A percentile compares a stretch with the other conserved stretches of the same genome.
phyloP scores from a whole-genome alignment of 2,888 invertebrate species.

The Danaus chrysippus region DNA sequence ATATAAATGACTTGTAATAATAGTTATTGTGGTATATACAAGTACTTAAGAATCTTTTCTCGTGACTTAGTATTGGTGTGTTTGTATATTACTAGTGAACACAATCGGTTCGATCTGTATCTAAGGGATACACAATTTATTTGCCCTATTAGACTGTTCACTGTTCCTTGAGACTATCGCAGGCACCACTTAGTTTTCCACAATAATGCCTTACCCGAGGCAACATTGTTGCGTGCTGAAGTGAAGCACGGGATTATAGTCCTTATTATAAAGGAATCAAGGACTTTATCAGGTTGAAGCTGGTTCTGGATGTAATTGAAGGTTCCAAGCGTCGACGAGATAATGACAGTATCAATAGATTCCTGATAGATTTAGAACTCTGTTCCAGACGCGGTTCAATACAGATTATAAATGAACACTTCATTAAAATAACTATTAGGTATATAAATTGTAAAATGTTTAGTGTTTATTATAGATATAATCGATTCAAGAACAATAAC shows the following conservation, averaged over 20 bases:
- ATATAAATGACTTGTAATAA: too few relatives aligned
- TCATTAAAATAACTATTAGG: background rate
- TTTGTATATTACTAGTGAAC: background rate
- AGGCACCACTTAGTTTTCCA: background rate
- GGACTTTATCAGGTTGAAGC: background rate
- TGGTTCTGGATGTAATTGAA: background rate
- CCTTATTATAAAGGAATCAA: background rate
- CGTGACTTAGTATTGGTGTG: too few relatives aligned
- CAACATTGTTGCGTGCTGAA: background rate
- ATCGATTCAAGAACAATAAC: too few relatives aligned
- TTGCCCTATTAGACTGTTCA: conserved; percentile 1
- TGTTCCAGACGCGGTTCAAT: background rate
- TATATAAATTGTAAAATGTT: too few relatives aligned
- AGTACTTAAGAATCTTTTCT: too few relatives aligned
- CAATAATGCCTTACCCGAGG: conserved; percentile 1
- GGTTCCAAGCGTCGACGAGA: background rate
- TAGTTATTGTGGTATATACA: too few relatives aligned
- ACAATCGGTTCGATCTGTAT: background rate
- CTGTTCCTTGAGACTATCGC: background rate
- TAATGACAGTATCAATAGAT: conserved; percentile 12
- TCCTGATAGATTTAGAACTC: conserved; percentile 12
- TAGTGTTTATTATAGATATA: too few relatives aligned
- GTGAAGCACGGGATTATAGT: background rate
- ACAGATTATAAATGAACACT: background rate
- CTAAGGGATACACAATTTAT: background rate